phyloP scores from a whole-genome alignment of 2,888 invertebrate genomes.

The Cyclophora punctaria region DNA sequence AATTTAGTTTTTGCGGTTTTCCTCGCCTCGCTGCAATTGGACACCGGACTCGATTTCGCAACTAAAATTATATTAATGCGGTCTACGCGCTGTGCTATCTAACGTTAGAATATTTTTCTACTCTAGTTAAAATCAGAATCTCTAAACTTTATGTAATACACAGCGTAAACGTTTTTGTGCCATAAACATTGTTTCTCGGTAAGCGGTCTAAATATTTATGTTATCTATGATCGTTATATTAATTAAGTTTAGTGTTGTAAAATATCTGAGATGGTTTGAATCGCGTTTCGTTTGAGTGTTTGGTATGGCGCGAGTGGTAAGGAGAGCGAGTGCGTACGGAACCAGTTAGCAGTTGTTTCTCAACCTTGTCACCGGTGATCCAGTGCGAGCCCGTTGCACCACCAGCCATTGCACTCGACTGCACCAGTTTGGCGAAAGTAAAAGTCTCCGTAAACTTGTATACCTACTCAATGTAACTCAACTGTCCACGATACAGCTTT shows the following conservation, averaged over 20 bases:
- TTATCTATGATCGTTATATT: not conserved
- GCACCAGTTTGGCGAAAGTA: slow-evolving; percentile 68
- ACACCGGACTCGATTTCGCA: slow-evolving; percentile 37
- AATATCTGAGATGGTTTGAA: no score
- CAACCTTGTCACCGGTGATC: slow-evolving; percentile 70
- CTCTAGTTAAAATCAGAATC: not conserved
- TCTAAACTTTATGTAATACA: not conserved
- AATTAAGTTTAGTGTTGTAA: not conserved
- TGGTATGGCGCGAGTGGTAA: slow-evolving; percentile 1
- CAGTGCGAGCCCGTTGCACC: slow-evolving; percentile 56
- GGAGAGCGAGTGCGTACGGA: slow-evolving; percentile 34
- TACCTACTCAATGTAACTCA: slow-evolving; percentile 20
- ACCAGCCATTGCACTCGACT: slow-evolving; percentile 41
- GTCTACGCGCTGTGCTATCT: slow-evolving; percentile 10
- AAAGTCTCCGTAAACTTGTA: slow-evolving; percentile 40
- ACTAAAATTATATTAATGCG: slow-evolving; percentile 24
- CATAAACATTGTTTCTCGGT: no score
- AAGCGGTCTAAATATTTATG: no score
- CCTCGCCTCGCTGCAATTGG: slow-evolving; percentile 29
- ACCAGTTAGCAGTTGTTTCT: slow-evolving; percentile 48
- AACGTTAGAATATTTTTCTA: not conserved
- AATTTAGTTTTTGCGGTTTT: slow-evolving; percentile 39
- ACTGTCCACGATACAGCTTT: slow-evolving; percentile 12
- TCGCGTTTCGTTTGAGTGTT: not conserved
- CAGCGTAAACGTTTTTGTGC: no score